Conservation (phyloP, 2,888 invertebrate species). For the Cantharis rustica region DNA sequence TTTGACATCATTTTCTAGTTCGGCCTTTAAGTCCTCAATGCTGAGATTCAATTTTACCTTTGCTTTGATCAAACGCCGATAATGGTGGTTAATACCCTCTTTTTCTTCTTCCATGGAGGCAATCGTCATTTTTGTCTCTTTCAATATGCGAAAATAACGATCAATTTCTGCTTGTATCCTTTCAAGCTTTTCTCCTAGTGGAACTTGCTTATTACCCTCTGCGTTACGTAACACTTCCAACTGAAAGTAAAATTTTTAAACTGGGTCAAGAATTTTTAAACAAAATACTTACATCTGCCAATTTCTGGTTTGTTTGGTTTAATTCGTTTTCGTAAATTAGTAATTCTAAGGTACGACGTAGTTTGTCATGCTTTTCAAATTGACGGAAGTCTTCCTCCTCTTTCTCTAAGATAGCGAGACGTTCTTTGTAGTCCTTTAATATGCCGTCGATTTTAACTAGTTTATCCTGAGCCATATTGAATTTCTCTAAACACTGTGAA, state of each 20-base stretch:
- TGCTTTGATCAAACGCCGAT: constrained; percentile 89
- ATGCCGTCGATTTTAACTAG: constrained; percentile 97
- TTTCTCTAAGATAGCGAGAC: constrained; percentile 93
- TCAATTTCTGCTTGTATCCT: constrained; percentile 74
- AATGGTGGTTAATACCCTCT: constrained; percentile 86
- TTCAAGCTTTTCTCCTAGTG: constrained; percentile 75
- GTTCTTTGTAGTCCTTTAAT: constrained; percentile 93
- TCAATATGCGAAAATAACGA: constrained; percentile 69
- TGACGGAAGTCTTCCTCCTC: constrained; percentile 99
- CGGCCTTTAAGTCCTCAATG: constrained; percentile 93
- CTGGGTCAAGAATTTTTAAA: neutral
- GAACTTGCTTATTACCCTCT: constrained; percentile 83
- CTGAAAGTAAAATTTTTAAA: constrained; percentile 51
- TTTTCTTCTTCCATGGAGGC: constrained; percentile 87
- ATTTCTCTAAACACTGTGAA: constrained; percentile 93
- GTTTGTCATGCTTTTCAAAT: constrained; percentile 98
- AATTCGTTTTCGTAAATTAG: constrained; percentile 97
- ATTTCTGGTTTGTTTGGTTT: constrained; percentile 88
- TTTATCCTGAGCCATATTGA: constrained; percentile 86
- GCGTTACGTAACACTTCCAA: constrained; percentile 76
- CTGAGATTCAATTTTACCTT: constrained; percentile 94
- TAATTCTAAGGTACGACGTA: constrained; percentile 91
- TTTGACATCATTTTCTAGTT: constrained; percentile 94
- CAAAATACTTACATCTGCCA: constrained; percentile 74
- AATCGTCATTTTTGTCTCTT: constrained; percentile 89